A percentile compares a stretch with the other conserved stretches of the same genome.
Evolutionary conservation across 2,888 invertebrate genomes (phyloP).

Genomic region (Iselma pallidipennis): DNA sequence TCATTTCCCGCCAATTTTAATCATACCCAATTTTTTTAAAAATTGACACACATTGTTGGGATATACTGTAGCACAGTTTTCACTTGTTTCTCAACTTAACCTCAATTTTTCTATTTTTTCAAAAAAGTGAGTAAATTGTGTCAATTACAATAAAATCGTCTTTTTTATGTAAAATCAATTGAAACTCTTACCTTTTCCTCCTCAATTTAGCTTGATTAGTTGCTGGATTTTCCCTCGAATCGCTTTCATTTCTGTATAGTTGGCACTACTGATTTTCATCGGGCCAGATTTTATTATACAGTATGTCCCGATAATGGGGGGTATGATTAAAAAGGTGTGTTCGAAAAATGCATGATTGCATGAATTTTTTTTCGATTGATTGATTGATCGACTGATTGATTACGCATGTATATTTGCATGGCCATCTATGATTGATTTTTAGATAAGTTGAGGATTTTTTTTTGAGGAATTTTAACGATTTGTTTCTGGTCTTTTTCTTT

Average conservation of each 20-base stretch:
- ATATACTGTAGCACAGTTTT: background rate
- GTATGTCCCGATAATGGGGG: background rate
- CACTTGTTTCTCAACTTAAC: background rate
- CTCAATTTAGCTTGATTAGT: background rate
- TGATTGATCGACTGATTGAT: background rate
- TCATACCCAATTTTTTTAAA: background rate
- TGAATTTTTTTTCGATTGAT: background rate
- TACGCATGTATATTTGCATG: background rate
- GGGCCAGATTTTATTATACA: background rate
- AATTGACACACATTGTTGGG: background rate
- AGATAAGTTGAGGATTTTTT: too few species aligned
- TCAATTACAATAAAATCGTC: too few species aligned
- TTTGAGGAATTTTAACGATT: constrained; percentile 12
- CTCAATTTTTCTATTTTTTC: constrained; percentile 2
- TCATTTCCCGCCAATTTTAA: background rate
- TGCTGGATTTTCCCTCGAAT: background rate
- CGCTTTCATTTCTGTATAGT: background rate
- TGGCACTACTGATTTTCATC: background rate
- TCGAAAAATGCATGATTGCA: constrained; percentile 18
- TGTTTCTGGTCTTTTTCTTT: constrained; percentile 25
- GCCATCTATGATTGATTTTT: too few species aligned
- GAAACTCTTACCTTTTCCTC: too few species aligned
- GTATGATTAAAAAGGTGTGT: constrained; percentile 10
- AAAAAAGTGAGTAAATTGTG: background rate
- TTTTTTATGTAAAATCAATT: too few species aligned